phyloP scores from a whole-genome alignment of 2,797 vertebrate genomes.

The Australoheros facetus region DNA sequence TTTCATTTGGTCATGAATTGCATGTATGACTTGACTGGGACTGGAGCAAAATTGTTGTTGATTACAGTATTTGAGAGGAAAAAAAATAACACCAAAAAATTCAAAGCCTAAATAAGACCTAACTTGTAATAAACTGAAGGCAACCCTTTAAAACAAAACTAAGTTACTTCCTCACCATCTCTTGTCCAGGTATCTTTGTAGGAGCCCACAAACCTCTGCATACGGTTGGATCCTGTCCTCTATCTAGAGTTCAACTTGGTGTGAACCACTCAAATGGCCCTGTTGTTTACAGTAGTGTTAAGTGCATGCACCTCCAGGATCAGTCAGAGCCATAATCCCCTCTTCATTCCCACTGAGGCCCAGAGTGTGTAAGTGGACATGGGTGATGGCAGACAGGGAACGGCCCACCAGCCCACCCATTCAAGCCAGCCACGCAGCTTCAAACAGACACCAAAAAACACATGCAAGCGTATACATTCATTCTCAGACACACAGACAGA shows the following conservation, averaged over 20 bases:
- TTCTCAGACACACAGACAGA: not conserved
- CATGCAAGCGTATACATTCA: not conserved
- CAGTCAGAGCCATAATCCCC: slow-evolving; percentile 79
- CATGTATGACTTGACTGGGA: too few species aligned
- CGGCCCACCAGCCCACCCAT: slow-evolving; percentile 62
- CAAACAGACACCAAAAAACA: slow-evolving; percentile 27
- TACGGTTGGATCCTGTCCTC: slow-evolving; percentile 16
- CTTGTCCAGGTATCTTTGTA: not conserved
- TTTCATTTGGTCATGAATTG: not conserved
- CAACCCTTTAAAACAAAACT: not conserved
- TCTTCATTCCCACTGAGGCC: slow-evolving; percentile 76
- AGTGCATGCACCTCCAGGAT: slow-evolving; percentile 78
- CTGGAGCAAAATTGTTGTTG: not conserved
- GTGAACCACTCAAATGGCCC: slow-evolving; percentile 65
- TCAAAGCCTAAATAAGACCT: not conserved
- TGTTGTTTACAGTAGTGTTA: slow-evolving; percentile 80
- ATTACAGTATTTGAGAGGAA: not conserved
- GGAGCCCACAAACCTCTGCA: not conserved
- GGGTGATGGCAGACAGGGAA: slow-evolving; percentile 77
- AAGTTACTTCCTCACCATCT: not conserved
- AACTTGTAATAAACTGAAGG: not conserved
- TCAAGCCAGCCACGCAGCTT: slow-evolving; percentile 27
- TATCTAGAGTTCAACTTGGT: slow-evolving; percentile 55
- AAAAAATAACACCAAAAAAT: not conserved
- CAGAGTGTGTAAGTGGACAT: slow-evolving; percentile 76